Conservation (phyloP, 2,797 vertebrate species). For the Myiothlypis coronata region DNA sequence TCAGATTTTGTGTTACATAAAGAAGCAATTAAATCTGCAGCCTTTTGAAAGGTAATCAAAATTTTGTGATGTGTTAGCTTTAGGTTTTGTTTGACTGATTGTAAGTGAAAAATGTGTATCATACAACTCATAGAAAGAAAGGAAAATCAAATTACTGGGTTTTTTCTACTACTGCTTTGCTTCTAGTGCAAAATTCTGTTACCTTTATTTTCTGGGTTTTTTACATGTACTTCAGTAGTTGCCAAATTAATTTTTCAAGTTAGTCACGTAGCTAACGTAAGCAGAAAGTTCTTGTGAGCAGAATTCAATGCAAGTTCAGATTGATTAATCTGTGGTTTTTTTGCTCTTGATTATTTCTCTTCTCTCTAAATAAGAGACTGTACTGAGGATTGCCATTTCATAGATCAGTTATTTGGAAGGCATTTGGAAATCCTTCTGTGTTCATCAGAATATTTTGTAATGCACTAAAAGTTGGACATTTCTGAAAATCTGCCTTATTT, state of each 20-base stretch:
- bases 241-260: neutral
- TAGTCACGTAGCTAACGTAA: neutral
- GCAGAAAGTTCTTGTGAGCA: neutral
- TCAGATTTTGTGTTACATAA: fast-evolving
- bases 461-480: neutral
- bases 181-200: neutral
- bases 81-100: neutral
- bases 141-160: neutral
- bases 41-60: neutral
- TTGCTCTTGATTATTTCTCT: neutral
- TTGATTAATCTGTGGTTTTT: neutral
- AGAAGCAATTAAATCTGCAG: neutral
- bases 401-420: neutral
- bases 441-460: neutral
- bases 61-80: neutral
- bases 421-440: neutral
- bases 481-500: neutral
- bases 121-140: neutral
- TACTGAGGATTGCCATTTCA: neutral
- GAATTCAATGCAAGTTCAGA: neutral
- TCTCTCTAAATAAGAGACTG: neutral
- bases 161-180: neutral
- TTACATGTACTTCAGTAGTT: neutral
- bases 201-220: neutral
- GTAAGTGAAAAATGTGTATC: neutral